Conservation (phyloP, 1,140 invertebrate species). For the Lethrus apterus region DNA sequence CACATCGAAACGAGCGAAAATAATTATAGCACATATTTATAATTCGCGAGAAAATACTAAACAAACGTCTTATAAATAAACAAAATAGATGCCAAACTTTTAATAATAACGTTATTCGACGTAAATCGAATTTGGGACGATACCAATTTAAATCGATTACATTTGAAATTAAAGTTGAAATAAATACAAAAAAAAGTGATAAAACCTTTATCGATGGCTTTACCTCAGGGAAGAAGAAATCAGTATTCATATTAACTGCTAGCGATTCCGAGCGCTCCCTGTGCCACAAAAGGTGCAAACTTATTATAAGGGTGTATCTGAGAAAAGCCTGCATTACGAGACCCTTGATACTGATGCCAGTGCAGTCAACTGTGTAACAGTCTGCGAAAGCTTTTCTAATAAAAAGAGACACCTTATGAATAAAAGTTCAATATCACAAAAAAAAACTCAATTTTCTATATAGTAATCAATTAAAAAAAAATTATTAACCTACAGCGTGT, state of each 20-base stretch:
- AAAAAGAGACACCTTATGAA: constrained; percentile 23
- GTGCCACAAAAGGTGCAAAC: constrained; percentile 32
- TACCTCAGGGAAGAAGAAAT: constrained; percentile 23
- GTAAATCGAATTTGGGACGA: too few relatives aligned
- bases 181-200: constrained; percentile 10
- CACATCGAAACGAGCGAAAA: too few relatives aligned
- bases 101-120: too few relatives aligned
- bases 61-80: too few relatives aligned
- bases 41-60: too few relatives aligned
- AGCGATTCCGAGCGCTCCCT: constrained; percentile 23
- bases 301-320: constrained; percentile 35
- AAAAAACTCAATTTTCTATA: too few relatives aligned
- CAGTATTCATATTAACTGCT: constrained; percentile 33
- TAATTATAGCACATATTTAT: too few relatives aligned
- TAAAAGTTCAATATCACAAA: too few relatives aligned
- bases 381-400: constrained; percentile 28
- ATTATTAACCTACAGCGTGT: too few relatives aligned
- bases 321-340: constrained; percentile 31
- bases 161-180: constrained; percentile 5
- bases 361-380: constrained; percentile 28
- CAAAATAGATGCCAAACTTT: too few relatives aligned
- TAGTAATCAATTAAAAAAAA: too few relatives aligned
- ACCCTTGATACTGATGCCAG: constrained; percentile 30
- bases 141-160: constrained; percentile 1
- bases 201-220: constrained; percentile 8